phyloP scores from a whole-genome alignment of 1,140 invertebrate genomes.

The Sycobia sp. region DNA sequence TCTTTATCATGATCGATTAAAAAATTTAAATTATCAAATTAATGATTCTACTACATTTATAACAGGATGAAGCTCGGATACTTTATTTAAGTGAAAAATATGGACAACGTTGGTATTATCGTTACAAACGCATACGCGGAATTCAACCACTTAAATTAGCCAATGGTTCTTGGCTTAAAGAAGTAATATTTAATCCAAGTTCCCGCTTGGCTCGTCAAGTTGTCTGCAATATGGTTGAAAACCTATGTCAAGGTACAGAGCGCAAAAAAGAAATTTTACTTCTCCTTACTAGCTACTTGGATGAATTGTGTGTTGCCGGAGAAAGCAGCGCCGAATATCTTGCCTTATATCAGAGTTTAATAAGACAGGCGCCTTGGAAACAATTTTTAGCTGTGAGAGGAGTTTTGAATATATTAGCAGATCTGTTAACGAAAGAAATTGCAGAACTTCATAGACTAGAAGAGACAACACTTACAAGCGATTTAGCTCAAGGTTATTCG shows the following conservation, averaged over 20 bases:
- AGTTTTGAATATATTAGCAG: constrained; percentile 82
- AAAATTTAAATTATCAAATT: no score
- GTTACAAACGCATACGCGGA: constrained; percentile 51
- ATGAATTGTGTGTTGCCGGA: constrained; percentile 81
- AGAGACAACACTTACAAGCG: constrained; percentile 90
- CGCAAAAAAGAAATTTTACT: constrained; percentile 80
- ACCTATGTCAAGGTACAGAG: constrained; percentile 75
- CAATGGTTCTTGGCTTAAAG: constrained; percentile 82
- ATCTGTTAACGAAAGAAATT: constrained; percentile 87
- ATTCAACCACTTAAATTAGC: constrained; percentile 62
- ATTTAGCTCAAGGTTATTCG: constrained; percentile 90
- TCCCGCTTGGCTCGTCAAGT: constrained; percentile 86
- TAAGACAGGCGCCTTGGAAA: constrained; percentile 86
- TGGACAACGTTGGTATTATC: constrained; percentile 66
- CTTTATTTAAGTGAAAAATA: constrained; percentile 81
- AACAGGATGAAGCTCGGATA: constrained; percentile 60
- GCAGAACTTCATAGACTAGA: constrained; percentile 83
- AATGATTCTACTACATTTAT: not conserved
- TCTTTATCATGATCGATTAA: no score
- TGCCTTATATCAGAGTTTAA: constrained; percentile 82
- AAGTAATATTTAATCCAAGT: constrained; percentile 88
- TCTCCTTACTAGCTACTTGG: constrained; percentile 85
- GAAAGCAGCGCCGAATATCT: constrained; percentile 93
- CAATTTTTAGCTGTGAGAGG: constrained; percentile 89
- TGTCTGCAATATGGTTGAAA: constrained; percentile 86